phyloP scores from a whole-genome alignment of 2,888 invertebrate species.

The Euzophera pinguis region DNA sequence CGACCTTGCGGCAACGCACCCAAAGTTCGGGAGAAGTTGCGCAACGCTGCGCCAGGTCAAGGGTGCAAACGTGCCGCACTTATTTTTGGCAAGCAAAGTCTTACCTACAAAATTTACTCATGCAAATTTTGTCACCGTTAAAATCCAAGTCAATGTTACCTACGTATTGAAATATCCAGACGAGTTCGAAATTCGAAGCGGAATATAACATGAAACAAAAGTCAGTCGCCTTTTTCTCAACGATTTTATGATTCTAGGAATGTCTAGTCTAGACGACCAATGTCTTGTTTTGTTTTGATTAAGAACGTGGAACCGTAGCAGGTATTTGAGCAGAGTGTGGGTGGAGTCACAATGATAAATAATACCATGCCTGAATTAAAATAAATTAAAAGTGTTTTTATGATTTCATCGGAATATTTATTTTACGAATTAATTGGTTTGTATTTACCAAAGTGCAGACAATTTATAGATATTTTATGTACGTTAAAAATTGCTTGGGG shows the following conservation, averaged over 20 bases:
- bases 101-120: constrained; percentile 45
- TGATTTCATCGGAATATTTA: not conserved
- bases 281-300: constrained; percentile 1
- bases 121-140: constrained; percentile 41
- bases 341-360: not conserved
- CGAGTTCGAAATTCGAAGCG: not conserved
- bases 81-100: constrained; percentile 58
- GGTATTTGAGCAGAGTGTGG: not conserved
- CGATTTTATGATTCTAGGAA: not conserved
- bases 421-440: constrained; percentile 20
- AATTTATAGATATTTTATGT: constrained; percentile 31
- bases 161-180: not conserved
- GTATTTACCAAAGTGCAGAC: constrained; percentile 40
- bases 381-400: constrained; percentile 1
- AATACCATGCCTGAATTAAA: too few relatives aligned
- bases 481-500: constrained; percentile 30
- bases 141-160: constrained; percentile 25
- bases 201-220: not conserved
- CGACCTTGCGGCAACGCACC: constrained; percentile 51
- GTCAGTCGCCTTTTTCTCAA: constrained; percentile 2
- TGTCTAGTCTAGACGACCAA: constrained; percentile 20
- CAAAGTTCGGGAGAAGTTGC: constrained; percentile 52
- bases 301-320: not conserved
- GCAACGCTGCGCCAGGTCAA: constrained; percentile 61
- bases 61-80: constrained; percentile 63